Base-by-base conservation (phyloP, 2,797 vertebrate genomes). In the Esox lucius region DNA sequence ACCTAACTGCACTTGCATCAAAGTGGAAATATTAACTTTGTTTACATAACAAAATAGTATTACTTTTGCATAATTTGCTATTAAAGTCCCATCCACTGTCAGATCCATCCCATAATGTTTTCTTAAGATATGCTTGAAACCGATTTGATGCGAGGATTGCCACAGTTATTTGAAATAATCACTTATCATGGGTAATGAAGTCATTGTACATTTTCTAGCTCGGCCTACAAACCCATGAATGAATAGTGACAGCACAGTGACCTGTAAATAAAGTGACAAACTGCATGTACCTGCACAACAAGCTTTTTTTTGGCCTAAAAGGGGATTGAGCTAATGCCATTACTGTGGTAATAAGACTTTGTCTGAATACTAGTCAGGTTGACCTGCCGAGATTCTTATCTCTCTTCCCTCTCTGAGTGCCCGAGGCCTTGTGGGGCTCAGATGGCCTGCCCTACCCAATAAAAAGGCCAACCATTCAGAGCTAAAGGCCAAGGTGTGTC, bases 401-500 rank as follows among this genome's bases (percentile, higher is more conserved):
- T 22, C n/a, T 59, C 7, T 8, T 59, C 59, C 56, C 56, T 59
- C 56, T 59, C 56, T 59, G 56, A 24, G 33, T 15, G 68, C 17
- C 42, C 67, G 33, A 68, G 73, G 75, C 24, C 56, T 22, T 42
- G 61, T 59, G 70, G 74, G 80, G 31, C 78, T 77, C 76, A 76
- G 71, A 79, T 81, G 66, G 70, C 69, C 72, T 59, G 22, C 72
- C 39, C 49, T 74, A 78, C 56, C 56, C 56, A n/a, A 59, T 22
- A n/a, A 59, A 81, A 81, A 68, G 75, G 75, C 67, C 78, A 79
- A 80, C 64, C 56, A 80, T 71, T 81, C 75, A 70, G 59, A 48
- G 67, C 66, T 22, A 75, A 70, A 66, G 46, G 39, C 53, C 53
- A 69, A 28, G 8, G 64, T 75, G 75, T 66, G 73, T 51, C 75